A percentile compares a stretch with the other conserved stretches of the same genome.
Evolutionary conservation across 2,888 invertebrate species (phyloP).

Genomic region (Heteromurus nitidus): DNA sequence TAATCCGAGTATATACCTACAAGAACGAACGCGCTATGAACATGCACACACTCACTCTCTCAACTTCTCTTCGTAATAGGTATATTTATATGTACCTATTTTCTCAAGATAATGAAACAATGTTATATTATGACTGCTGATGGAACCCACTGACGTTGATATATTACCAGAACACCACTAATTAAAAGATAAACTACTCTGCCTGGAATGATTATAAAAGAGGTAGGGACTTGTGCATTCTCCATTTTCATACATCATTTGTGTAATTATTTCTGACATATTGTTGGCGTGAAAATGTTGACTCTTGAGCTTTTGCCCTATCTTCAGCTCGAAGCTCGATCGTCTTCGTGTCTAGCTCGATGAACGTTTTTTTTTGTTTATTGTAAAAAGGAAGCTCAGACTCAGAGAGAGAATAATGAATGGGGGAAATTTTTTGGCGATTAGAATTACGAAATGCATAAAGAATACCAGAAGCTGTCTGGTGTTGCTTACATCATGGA

Average conservation of each 20-base stretch:
- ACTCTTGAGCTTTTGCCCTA: neutral
- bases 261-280: neutral
- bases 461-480: neutral
- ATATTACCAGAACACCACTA: conserved; percentile 43
- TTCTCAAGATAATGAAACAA: conserved; percentile 6
- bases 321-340: neutral
- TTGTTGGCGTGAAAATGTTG: neutral
- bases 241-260: neutral
- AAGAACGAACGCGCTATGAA: neutral
- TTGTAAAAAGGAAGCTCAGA: too few species aligned
- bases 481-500: conserved; percentile 71
- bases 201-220: conserved; percentile 5
- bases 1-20: too few species aligned
- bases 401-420: neutral
- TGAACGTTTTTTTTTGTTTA: too few species aligned
- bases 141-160: conserved; percentile 49
- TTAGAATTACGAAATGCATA: neutral
- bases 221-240: neutral
- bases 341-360: neutral
- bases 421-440: neutral
- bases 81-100: neutral
- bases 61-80: too few species aligned
- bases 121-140: too few species aligned
- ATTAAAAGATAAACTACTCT: conserved; percentile 51
- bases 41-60: neutral